Base-by-base conservation (phyloP, 2,888 invertebrate species). In the Xestobium rufovillosum region DNA sequence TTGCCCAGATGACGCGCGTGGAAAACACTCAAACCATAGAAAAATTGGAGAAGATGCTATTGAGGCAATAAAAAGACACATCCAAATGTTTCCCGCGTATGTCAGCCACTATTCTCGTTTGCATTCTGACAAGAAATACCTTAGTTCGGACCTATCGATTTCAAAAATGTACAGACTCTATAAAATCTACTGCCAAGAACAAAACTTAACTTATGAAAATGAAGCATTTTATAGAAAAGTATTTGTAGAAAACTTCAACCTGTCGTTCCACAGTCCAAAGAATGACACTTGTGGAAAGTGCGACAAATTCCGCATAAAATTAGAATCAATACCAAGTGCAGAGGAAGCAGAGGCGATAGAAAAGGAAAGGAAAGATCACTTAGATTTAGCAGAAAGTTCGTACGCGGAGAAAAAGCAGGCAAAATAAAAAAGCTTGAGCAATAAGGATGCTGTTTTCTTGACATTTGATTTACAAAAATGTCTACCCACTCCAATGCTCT, bases 261-360 rank as follows among this genome's bases (percentile, higher is more conserved):
- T 38, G 4, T 38, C 38, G 12, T 38, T 38, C 26, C 27, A 38
- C n/a, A 14, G 15, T 9, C 38, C 38, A 8, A 8, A 19, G 9
- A 38, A 38, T 13, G 38, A 38, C 15, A 38, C 33, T 13, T 38
- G 38, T 15, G 33, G 33, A 1, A 38, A 19, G 26, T 38, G 32
- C 26, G 38, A 38, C 14, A 38, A 38, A 32, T 26, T 19, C 26
- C 26, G 14, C 4, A 16, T 13, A 37, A 14, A 23, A 26, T 34
- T 26, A 28, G 15, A 29, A 26, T 36, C 11, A 26, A 17, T 14
- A 10, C 29, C 14, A 3, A 28, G 29, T 28, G 12, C 15, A 28
- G 12, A 32, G 14, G 41, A 32, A 40, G 36, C 36, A 31, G 13
- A 19, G 23, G n/a, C 6, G n/a, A 19, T 19, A 19, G 23, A 19